Percentiles rank a stretch among this genome's conserved stretches.
These are phyloP conservation scores for Volucella inanis DNA, from an alignment of 2,888 invertebrate genomes.

Conservation along the genomic window DNA sequence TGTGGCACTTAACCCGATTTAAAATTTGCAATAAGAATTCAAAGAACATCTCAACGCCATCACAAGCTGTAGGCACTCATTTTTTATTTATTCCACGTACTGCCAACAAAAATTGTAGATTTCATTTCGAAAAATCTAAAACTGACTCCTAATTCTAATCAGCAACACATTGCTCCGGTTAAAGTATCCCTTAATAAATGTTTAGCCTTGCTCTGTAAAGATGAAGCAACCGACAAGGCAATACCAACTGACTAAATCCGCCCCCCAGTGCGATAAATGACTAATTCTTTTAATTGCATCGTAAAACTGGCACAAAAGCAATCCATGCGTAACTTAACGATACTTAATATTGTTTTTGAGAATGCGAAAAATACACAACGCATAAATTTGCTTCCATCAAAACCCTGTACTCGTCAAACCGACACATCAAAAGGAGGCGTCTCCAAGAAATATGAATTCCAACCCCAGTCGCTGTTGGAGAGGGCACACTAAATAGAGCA, in stretches of 20 bases:
- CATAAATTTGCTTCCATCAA: constrained; percentile 42
- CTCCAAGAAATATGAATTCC: too few relatives aligned
- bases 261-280: constrained; percentile 47
- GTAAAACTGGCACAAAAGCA: constrained; percentile 61
- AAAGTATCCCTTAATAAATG: constrained; percentile 16
- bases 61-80: not conserved
- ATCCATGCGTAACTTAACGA: constrained; percentile 62
- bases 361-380: constrained; percentile 36
- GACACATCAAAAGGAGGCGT: not conserved
- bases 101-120: not conserved
- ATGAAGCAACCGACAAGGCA: not conserved
- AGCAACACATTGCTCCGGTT: constrained; percentile 38
- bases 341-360: constrained; percentile 59
- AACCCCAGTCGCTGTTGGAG: too few relatives aligned
- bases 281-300: constrained; percentile 68
- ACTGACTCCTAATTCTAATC: constrained; percentile 26
- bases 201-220: constrained; percentile 22
- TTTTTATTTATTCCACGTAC: constrained; percentile 42
- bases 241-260: not conserved
- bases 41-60: not conserved
- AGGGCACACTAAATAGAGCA: not conserved
- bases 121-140: not conserved
- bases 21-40: not conserved
- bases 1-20: not conserved
- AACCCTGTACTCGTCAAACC: constrained; percentile 7